Conservation (phyloP, 2,797 vertebrate species). For the Oreortyx pictus region DNA sequence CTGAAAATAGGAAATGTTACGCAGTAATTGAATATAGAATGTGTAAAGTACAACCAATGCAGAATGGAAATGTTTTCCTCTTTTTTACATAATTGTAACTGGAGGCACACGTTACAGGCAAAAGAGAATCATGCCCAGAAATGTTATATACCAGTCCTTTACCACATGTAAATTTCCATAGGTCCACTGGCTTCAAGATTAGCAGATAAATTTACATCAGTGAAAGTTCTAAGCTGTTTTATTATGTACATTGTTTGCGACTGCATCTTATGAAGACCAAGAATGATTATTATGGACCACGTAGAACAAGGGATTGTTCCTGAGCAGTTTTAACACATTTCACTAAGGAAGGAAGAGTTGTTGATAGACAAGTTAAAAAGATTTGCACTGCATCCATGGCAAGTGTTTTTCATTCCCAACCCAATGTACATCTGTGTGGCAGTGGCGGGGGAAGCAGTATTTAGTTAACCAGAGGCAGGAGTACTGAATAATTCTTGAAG, state of each 20-base stretch:
- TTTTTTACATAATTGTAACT: background rate
- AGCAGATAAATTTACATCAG: background rate
- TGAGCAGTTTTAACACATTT: background rate
- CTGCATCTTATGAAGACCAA: background rate
- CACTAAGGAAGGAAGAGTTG: background rate
- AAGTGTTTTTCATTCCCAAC: background rate
- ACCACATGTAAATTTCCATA: background rate
- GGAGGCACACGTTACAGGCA: background rate
- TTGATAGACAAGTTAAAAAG: background rate
- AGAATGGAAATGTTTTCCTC: background rate
- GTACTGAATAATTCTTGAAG: background rate
- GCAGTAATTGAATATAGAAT: slow-evolving; percentile 16
- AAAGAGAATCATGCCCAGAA: background rate
- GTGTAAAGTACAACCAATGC: background rate
- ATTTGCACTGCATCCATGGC: background rate
- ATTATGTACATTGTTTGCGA: background rate
- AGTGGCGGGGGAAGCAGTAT: background rate
- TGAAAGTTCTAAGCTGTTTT: background rate
- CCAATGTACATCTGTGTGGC: background rate
- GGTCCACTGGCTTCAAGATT: background rate
- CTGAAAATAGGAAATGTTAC: slow-evolving; percentile 26
- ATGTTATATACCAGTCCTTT: background rate
- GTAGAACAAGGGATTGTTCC: background rate
- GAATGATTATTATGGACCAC: background rate
- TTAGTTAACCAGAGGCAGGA: background rate